Evolutionary conservation across 2,797 vertebrate species (phyloP).

Genomic region (Muscicapa comitata): DNA sequence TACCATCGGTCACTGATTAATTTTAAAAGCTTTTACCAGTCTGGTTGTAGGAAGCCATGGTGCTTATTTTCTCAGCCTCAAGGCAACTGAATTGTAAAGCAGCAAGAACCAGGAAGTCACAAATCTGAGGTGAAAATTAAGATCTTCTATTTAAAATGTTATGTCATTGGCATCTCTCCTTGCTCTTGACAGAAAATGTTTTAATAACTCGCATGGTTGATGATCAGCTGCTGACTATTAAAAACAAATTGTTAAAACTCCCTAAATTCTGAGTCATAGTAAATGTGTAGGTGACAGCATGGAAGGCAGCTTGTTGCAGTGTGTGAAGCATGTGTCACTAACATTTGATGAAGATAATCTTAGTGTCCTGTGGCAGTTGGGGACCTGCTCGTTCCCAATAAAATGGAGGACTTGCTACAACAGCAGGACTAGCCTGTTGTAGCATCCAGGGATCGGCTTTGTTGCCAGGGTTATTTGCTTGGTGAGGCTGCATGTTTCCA

Average conservation of each 20-base stretch:
- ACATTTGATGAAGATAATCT: background rate
- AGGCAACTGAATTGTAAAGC: background rate
- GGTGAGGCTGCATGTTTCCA: background rate
- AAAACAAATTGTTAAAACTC: background rate
- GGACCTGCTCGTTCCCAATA: background rate
- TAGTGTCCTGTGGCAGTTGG: background rate
- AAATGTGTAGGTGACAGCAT: background rate
- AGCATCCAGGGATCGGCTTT: background rate
- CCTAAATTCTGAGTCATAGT: constrained; percentile 13
- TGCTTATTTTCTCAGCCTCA: background rate
- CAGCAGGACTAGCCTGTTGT: background rate
- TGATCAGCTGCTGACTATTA: constrained; percentile 14
- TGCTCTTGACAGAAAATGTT: background rate
- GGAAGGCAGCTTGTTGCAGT: background rate
- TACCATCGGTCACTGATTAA: background rate
- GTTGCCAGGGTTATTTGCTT: background rate
- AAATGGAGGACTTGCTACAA: background rate
- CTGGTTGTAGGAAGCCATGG: background rate
- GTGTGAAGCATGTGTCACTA: background rate
- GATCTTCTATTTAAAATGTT: background rate
- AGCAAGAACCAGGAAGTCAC: background rate
- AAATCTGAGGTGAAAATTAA: background rate
- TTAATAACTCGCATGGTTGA: background rate
- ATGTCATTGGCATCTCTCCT: background rate
- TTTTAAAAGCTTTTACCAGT: background rate